Evolutionary conservation across 1,140 invertebrate genomes (phyloP).

Genomic region (Metaphire vulgaris): DNA sequence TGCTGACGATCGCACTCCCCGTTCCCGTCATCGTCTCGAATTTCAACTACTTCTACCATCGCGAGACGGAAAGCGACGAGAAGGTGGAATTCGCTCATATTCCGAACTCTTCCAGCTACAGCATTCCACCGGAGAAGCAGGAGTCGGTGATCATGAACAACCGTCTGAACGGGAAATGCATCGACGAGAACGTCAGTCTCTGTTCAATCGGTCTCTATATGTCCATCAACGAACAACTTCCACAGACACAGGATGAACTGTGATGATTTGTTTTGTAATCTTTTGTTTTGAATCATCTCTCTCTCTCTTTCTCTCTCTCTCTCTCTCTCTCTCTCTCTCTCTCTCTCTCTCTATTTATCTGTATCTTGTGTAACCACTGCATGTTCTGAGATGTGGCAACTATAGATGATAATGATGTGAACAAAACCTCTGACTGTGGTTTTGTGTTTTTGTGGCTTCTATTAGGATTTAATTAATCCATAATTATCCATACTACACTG

Average conservation of each 20-base stretch:
- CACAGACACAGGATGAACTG: neutral
- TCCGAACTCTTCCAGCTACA: neutral
- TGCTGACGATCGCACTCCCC: constrained; percentile 67
- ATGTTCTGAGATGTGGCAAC: too few species aligned
- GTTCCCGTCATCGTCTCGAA: constrained; percentile 99
- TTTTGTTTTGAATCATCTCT: too few species aligned
- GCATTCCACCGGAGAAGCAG: neutral
- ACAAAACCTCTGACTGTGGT: too few species aligned
- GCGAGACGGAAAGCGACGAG: constrained; percentile 58
- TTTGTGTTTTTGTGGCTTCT: too few species aligned
- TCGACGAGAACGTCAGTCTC: neutral
- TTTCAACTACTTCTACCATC: constrained; percentile 99
- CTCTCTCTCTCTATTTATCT: too few species aligned
- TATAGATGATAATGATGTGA: too few species aligned
- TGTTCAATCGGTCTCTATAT: neutral
- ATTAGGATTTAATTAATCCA: too few species aligned
- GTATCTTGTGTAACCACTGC: too few species aligned
- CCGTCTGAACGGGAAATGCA: neutral
- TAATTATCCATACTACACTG: too few species aligned
- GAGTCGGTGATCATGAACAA: neutral
- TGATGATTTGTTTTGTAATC: too few species aligned
- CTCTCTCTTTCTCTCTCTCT: too few species aligned
- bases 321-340: too few species aligned
- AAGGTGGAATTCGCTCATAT: constrained; percentile 1
- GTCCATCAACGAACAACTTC: neutral